Conservation (phyloP, 2,888 invertebrate genomes). For the Ligdia adustata region DNA sequence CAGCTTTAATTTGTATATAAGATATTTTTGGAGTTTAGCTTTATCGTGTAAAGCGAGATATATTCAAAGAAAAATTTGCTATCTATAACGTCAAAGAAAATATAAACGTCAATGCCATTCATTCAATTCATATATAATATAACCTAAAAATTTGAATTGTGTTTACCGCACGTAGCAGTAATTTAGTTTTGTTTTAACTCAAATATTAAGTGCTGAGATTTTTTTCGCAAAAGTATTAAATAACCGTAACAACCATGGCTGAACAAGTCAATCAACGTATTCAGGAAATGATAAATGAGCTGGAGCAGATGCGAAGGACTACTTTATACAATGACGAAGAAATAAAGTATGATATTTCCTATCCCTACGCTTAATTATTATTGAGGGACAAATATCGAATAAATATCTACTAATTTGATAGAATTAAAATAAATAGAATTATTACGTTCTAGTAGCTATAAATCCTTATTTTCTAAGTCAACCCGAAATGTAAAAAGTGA, state of each 20-base stretch:
- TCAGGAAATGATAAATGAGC: conserved; percentile 91
- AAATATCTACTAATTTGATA: not conserved
- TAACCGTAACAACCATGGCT: conserved; percentile 84
- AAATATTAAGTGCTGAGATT: not conserved
- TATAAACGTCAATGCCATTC: no score
- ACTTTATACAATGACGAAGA: conserved; percentile 88
- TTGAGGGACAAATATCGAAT: not conserved
- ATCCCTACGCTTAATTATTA: not conserved
- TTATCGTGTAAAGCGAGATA: no score
- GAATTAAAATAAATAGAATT: not conserved
- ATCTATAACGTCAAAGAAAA: no score
- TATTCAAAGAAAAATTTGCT: no score
- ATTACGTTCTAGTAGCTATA: no score
- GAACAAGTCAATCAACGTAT: conserved; percentile 91
- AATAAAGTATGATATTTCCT: conserved; percentile 81
- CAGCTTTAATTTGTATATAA: no score
- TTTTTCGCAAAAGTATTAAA: not conserved
- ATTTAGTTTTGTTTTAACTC: no score
- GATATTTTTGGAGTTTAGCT: no score
- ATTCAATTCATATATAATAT: no score
- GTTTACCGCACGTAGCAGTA: no score
- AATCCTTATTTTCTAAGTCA: no score
- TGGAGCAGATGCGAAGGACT: conserved; percentile 90
- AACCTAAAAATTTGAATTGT: no score
- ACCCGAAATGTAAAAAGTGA: not conserved